A percentile compares a stretch with the other conserved stretches of the same genome.
Evolutionary conservation across 1,140 invertebrate genomes (phyloP).

Genomic region (Calephelis nemesis): DNA sequence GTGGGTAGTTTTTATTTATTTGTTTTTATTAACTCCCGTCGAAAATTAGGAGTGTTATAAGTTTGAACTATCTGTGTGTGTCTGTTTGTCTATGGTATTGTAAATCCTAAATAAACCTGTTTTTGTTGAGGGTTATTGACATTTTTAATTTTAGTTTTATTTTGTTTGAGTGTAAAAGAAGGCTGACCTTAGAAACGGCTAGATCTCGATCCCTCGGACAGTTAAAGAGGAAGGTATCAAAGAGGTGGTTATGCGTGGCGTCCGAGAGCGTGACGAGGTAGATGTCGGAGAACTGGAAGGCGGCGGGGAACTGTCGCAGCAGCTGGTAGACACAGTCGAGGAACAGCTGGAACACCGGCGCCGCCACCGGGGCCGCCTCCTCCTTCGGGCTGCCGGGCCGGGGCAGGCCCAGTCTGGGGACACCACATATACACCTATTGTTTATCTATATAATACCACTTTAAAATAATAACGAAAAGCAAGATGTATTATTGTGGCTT

Average conservation of each 20-base stretch:
- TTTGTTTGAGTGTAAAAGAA: no score
- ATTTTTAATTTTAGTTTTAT: no score
- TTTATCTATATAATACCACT: no score
- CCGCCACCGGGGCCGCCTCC: conserved; percentile 74
- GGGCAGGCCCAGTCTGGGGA: conserved; percentile 56
- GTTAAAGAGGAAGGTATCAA: conserved; percentile 96
- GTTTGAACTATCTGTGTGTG: no score
- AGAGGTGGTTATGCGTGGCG: conserved; percentile 89
- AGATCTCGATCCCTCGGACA: conserved; percentile 85
- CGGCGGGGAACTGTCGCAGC: conserved; percentile 90
- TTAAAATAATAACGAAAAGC: no score
- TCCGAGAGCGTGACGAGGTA: conserved; percentile 96
- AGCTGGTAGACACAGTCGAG: conserved; percentile 97
- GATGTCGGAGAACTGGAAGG: conserved; percentile 95
- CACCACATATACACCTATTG: not conserved
- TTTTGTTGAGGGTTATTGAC: no score
- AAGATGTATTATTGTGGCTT: no score
- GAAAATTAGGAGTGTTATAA: no score
- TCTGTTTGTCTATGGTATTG: no score
- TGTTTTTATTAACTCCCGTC: no score
- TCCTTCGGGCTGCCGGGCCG: conserved; percentile 46
- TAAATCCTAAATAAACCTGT: no score
- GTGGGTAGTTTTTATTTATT: no score
- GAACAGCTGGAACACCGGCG: conserved; percentile 93
- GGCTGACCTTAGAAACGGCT: conserved; percentile 72